A percentile compares a stretch with the other conserved stretches of the same genome.
These are phyloP conservation scores for Neotoxoptera formosana DNA, from an alignment of 1,140 invertebrate species.

Conservation along the genomic window DNA sequence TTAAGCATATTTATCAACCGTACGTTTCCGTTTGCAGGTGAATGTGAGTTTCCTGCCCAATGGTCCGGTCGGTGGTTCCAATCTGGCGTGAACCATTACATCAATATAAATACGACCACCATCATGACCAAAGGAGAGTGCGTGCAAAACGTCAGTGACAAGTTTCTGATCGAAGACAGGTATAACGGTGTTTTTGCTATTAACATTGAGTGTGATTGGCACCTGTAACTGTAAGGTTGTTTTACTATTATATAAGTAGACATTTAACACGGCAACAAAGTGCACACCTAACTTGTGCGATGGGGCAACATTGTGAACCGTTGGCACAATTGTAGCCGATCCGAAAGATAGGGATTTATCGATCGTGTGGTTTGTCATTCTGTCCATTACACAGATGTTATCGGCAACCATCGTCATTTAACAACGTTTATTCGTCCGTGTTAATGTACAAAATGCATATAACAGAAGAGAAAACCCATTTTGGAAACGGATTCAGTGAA, in stretches of 20 bases:
- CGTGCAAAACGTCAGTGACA: conserved; percentile 73
- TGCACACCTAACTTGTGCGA: background rate
- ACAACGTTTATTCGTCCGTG: conserved; percentile 2
- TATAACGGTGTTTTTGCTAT: conserved; percentile 65
- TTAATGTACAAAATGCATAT: conserved; percentile 22
- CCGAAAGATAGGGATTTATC: conserved; percentile 12
- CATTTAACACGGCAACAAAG: background rate
- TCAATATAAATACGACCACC: conserved; percentile 74
- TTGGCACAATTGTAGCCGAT: conserved; percentile 6
- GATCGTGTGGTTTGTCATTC: conserved; percentile 29
- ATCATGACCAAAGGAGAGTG: conserved; percentile 79
- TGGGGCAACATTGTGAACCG: background rate
- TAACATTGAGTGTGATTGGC: background rate
- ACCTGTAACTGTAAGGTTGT: background rate
- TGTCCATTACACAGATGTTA: conserved; percentile 22
- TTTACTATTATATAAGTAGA: conserved; percentile 12
- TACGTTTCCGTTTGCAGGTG: conserved; percentile 55
- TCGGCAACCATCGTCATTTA: background rate
- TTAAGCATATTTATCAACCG: background rate
- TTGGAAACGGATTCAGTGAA: background rate
- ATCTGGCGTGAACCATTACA: conserved; percentile 71
- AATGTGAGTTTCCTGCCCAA: conserved; percentile 67
- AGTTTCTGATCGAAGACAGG: conserved; percentile 79
- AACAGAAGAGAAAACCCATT: background rate
- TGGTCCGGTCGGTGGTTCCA: conserved; percentile 83